Evolutionary conservation across 2,888 invertebrate species (phyloP).

Genomic region (Rhagonycha fulva): DNA sequence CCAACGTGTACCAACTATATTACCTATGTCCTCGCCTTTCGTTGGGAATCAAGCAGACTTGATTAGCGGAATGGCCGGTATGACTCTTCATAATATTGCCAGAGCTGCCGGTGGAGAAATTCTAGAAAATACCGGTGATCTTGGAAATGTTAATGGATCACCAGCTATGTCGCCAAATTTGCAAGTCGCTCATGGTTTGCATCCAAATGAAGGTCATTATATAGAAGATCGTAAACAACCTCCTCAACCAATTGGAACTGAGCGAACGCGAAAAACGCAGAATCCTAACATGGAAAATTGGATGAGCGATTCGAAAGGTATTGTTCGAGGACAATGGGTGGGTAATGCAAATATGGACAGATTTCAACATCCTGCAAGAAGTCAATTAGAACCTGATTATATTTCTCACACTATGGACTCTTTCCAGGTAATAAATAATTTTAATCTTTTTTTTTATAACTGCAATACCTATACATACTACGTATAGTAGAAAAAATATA

Average conservation of each 20-base stretch:
- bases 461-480: too few relatives aligned
- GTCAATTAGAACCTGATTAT: conserved; percentile 52
- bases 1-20: conserved; percentile 44
- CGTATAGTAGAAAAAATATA: too few relatives aligned
- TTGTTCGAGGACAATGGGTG: conserved; percentile 31
- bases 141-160: conserved; percentile 57
- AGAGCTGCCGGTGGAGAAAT: conserved; percentile 48
- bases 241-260: conserved; percentile 76
- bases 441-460: neutral
- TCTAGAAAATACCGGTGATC: conserved; percentile 55
- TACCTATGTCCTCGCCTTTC: conserved; percentile 47
- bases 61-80: conserved; percentile 52
- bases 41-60: conserved; percentile 47
- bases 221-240: conserved; percentile 61
- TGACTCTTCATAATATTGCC: conserved; percentile 50
- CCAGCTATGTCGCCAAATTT: conserved; percentile 56
- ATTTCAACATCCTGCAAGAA: conserved; percentile 40
- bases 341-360: conserved; percentile 36
- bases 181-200: conserved; percentile 38
- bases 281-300: conserved; percentile 48
- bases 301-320: conserved; percentile 54
- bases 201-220: conserved; percentile 37
- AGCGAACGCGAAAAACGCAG: conserved; percentile 71
- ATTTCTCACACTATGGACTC: conserved; percentile 57
- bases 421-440: conserved; percentile 23